Evolutionary conservation across 2,797 vertebrate genomes (phyloP), one percentile per base, ranked within the genome.

Genomic region (Iguana delicatissima): DNA sequence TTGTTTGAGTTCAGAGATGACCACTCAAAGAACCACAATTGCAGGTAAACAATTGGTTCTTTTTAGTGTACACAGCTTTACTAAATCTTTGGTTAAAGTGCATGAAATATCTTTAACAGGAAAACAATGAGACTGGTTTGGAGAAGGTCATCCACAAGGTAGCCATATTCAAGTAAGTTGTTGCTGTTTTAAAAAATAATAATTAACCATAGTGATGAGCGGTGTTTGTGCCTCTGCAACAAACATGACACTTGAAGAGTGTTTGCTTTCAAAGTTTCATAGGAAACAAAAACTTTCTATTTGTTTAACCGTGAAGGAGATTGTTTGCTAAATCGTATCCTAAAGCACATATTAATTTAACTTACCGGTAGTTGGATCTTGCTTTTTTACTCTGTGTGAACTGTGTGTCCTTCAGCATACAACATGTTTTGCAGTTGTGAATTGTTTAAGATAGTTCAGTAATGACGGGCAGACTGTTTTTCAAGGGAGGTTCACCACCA

Each of bases 91-190:
- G 77, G 9, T 59, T 80, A 18, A 76, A 87, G 38, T 64, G 20
- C 80, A 26, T 80, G 82, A 89, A 80, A 92, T 96, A 95, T 96
- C 96, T 83, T 95, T 88, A 95, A 97, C 95, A 99, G 99, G 99
- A 99, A 97, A 99, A 98, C 97, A 97, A 98, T 89, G 99, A 99
- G 98, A 99, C 99, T 46, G 99, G 98, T 91, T 97, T 99, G 97
- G 99, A 99, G 97, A 97, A 95, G n/a, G 98, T 99, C 80, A 99
- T 99, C 94, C 95, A 98, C 95, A 98, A 98, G 98, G 99, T 99
- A 91, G 98, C 99, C 93, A 99, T 98, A 4, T 99, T 99, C 96
- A 99, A 98, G 99, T 99, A 98, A 96, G 99, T 98, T 82, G 67
- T 90, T 95, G 46, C 42, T 93, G 12, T 3, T 73, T 92, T 92